These are phyloP conservation scores for Zaprionus obscuricornis DNA, from an alignment of 2,888 invertebrate species.

Conservation along the genomic window DNA sequence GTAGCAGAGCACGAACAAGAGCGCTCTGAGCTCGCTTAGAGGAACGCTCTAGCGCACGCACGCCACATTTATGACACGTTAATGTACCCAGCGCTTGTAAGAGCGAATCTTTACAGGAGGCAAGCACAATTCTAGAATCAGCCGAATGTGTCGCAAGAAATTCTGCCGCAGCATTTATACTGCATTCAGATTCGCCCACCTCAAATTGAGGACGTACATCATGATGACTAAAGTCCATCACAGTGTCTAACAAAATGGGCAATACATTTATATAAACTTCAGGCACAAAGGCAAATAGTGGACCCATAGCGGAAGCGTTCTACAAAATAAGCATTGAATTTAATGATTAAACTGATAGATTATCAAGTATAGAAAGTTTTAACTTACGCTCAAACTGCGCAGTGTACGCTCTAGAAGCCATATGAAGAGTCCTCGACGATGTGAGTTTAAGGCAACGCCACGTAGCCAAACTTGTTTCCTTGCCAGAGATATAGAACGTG, in stretches of 20 bases:
- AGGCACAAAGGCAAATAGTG: conserved; percentile 87
- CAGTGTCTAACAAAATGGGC: conserved; percentile 81
- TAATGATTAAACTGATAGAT: neutral
- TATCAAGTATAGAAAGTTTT: neutral
- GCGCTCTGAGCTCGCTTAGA: conserved; percentile 85
- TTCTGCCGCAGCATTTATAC: conserved; percentile 87
- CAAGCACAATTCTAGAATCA: conserved; percentile 89
- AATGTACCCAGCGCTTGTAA: conserved; percentile 91
- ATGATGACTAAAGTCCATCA: conserved; percentile 83
- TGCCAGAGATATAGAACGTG: conserved; percentile 85
- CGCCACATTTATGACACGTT: conserved; percentile 89
- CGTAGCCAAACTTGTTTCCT: conserved; percentile 88
- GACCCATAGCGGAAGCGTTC: conserved; percentile 85
- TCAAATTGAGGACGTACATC: conserved; percentile 81
- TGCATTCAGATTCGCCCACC: conserved; percentile 85
- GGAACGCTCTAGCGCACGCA: conserved; percentile 89
- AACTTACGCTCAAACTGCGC: conserved; percentile 80
- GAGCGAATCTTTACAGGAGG: conserved; percentile 90
- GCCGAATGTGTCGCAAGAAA: conserved; percentile 91
- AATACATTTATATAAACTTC: conserved; percentile 87
- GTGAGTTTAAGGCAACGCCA: conserved; percentile 85
- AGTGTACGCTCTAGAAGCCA: conserved; percentile 85
- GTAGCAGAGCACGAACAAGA: conserved; percentile 88
- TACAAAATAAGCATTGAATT: conserved; percentile 70
- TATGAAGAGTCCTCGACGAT: conserved; percentile 85